Percentiles rank a stretch among this genome's conserved stretches.
These are phyloP conservation scores for Gyps fulvus DNA, from an alignment of 2,113 vertebrate genomes.

Conservation along the genomic window DNA sequence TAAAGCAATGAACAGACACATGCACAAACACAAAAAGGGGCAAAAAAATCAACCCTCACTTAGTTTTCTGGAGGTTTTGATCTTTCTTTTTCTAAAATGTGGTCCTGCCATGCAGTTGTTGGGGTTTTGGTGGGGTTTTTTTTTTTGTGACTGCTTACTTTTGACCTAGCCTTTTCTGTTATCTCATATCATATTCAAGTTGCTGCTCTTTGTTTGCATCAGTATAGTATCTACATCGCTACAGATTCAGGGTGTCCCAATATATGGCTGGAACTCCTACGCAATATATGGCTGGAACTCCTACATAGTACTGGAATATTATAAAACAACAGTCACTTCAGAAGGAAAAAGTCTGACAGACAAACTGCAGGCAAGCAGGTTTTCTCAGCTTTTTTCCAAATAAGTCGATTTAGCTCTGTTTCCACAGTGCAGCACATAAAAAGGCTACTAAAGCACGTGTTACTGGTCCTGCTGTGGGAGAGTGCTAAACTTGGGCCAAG, in stretches of 20 bases:
- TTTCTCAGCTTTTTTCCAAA: not conserved
- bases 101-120: not conserved
- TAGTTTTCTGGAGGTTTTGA: not conserved
- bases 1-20: not conserved
- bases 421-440: not conserved
- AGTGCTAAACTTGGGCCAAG: not conserved
- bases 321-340: not conserved
- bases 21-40: not conserved
- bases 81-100: not conserved
- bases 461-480: not conserved
- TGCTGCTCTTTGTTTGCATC: not conserved
- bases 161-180: not conserved
- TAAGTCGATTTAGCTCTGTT: not conserved
- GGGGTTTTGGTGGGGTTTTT: too few species aligned
- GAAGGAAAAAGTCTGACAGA: not conserved
- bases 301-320: not conserved
- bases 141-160: not conserved
- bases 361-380: not conserved
- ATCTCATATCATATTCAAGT: accelerated
- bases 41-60: not conserved
- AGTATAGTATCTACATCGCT: not conserved
- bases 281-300: not conserved
- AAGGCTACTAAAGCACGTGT: not conserved
- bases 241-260: not conserved
- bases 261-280: not conserved